phyloP scores from a whole-genome alignment of 2,888 invertebrate species.

The Andrena minutula region DNA sequence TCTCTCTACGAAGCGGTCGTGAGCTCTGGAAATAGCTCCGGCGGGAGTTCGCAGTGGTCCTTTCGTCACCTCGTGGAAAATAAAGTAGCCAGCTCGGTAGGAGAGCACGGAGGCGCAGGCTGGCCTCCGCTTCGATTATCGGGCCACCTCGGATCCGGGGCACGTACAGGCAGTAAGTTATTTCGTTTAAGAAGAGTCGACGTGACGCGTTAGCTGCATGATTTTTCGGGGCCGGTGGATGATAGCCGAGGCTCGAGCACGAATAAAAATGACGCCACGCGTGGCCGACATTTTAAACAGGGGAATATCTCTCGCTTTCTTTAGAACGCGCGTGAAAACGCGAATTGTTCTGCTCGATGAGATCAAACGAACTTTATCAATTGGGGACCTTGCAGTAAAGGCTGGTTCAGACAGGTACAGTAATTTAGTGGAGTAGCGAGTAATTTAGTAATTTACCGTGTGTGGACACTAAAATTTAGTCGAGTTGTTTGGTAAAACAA shows the following conservation, averaged over 20 bases:
- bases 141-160: neutral
- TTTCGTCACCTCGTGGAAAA: constrained; percentile 12
- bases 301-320: neutral
- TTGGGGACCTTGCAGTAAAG: too few relatives aligned
- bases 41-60: neutral
- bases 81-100: constrained; percentile 6
- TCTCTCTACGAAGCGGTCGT: neutral
- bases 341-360: too few relatives aligned
- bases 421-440: too few relatives aligned
- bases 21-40: neutral
- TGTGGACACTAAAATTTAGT: too few relatives aligned
- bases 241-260: neutral
- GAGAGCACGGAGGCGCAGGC: neutral
- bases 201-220: neutral
- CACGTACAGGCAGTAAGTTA: constrained; percentile 16
- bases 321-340: too few relatives aligned
- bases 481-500: too few relatives aligned
- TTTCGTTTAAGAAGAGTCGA: constrained; percentile 10
- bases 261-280: constrained; percentile 1
- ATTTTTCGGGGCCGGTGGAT: neutral
- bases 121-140: constrained; percentile 3
- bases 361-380: too few relatives aligned
- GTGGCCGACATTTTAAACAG: neutral
- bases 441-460: too few relatives aligned
- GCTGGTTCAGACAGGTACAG: too few relatives aligned